Evolutionary conservation across 2,888 invertebrate species (phyloP).

Genomic region (Scrobipalpa costella): DNA sequence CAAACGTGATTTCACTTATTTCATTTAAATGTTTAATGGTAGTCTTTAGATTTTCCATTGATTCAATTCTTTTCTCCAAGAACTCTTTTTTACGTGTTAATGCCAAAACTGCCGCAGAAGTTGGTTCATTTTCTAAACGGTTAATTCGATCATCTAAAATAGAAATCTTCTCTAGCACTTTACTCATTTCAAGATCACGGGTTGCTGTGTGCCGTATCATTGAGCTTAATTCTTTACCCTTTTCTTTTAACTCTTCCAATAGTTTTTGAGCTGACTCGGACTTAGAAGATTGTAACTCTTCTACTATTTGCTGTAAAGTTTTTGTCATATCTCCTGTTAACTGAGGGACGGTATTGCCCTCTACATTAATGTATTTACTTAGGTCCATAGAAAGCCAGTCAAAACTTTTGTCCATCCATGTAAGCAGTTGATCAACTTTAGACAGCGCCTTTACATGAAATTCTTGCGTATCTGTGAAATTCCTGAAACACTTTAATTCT

Average conservation of each 20-base stretch:
- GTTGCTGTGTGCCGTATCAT: conserved; percentile 58
- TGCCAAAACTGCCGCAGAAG: conserved; percentile 60
- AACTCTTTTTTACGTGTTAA: conserved; percentile 62
- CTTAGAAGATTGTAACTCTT: conserved; percentile 49
- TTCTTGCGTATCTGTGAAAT: conserved; percentile 47
- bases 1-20: conserved; percentile 42
- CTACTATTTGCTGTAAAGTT: conserved; percentile 64
- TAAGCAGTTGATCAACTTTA: conserved; percentile 54
- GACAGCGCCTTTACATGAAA: conserved; percentile 51
- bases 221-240: conserved; percentile 53
- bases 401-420: conserved; percentile 67
- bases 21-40: conserved; percentile 53
- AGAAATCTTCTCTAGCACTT: conserved; percentile 60
- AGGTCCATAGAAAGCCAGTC: conserved; percentile 58
- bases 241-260: conserved; percentile 53
- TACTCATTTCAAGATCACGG: conserved; percentile 64
- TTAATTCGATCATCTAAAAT: conserved; percentile 59
- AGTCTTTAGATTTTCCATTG: conserved; percentile 61
- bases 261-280: conserved; percentile 47
- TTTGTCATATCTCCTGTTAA: conserved; percentile 57
- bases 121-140: conserved; percentile 53
- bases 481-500: conserved; percentile 58
- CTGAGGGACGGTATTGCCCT: conserved; percentile 46
- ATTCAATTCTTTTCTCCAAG: conserved; percentile 54
- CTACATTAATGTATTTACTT: conserved; percentile 54